These are phyloP conservation scores for Aricia agestis DNA, from an alignment of 1,140 invertebrate species.

Conservation along the genomic window DNA sequence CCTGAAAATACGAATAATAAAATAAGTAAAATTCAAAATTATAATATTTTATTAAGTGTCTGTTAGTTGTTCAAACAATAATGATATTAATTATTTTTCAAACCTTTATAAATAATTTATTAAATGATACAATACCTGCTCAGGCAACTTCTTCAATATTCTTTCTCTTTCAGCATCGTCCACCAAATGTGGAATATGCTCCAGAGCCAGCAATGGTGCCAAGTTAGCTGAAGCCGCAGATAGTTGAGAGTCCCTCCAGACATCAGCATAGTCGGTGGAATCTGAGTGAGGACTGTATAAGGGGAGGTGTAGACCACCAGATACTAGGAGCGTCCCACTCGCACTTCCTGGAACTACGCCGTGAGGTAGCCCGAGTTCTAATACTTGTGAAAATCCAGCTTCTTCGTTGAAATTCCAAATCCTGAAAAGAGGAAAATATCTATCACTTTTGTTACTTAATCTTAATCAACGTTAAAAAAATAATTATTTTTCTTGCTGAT, in stretches of 20 bases:
- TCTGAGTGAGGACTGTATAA: constrained; percentile 54
- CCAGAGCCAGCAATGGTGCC: constrained; percentile 64
- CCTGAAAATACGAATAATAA: constrained; percentile 48
- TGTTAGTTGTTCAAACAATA: no score
- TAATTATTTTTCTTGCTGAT: no score
- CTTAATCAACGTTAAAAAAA: no score
- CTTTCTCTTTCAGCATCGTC: constrained; percentile 65
- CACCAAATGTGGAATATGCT: constrained; percentile 71
- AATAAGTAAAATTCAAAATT: no score
- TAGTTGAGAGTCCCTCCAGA: constrained; percentile 60
- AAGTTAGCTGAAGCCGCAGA: constrained; percentile 58
- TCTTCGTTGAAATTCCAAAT: constrained; percentile 83
- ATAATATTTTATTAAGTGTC: no score
- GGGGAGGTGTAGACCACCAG: constrained; percentile 78
- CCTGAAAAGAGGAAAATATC: constrained; percentile 55
- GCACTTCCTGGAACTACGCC: constrained; percentile 80
- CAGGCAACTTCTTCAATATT: constrained; percentile 72
- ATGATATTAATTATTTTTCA: no score
- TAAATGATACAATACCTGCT: no score
- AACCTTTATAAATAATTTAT: no score
- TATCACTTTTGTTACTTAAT: neutral
- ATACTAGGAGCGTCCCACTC: constrained; percentile 76
- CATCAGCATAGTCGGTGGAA: constrained; percentile 51
- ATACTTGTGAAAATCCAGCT: constrained; percentile 81
- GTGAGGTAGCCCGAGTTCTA: constrained; percentile 79